Evolutionary conservation across 2,888 invertebrate species (phyloP), one percentile per base, ranked within the genome.

Genomic region (Busseola fusca): DNA sequence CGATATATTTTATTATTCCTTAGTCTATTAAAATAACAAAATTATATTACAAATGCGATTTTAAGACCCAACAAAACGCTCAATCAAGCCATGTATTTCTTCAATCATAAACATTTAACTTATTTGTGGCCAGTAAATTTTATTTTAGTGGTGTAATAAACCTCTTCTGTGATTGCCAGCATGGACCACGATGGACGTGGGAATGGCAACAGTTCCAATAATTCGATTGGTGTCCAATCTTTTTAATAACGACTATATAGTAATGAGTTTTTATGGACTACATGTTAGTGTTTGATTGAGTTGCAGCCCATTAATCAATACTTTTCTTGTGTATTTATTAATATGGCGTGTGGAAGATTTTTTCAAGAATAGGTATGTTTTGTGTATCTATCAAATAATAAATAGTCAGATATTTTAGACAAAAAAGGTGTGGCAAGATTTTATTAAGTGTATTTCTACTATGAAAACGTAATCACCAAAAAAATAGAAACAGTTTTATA

Each of bases 71-170:
- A 83, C 85, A 83, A 84, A 85, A 83, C 79, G 74, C 48, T 78
- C 84, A 81, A 84, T 85, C 78, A 83, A 78, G 64, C 18, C 65
- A 40, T 78, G 76, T 81, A 80, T 66, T 74, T 59, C 67, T 73
- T 69, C 70, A 73, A 81, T 83, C 69, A 84, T 86, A 85, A 86
- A 85, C 69, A 72, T 80, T 71, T 76, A 76, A 67, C 72, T 71
- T 76, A 80, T 84, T 80, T 72, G 78, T 80, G 76, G 76, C 64
- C 77, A 73, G 74, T 83, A 84, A 84, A 86, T 82, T 82, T 84
- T 75, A 74, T 76, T 80, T 84, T 80, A 86, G 65, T 66, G 58
- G 64, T 64, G 60, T 67, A 52, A 83, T 85, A 76, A 85, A 85
- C 58, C 59, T 76, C 63, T 75, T 81, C 78, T 71, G 78, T 72